A percentile compares a stretch with the other conserved stretches of the same genome.
Evolutionary conservation across 1,140 invertebrate species (phyloP).

Genomic region (Caenorhabditis elegans): WBcel235 BX284606.5:725501-726000

Average conservation of each 20-base stretch:
- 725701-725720: neutral
- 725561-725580: neutral
- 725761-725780: neutral
- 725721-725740: neutral
- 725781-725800: neutral
- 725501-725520: neutral
- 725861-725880: slow-evolving; percentile 22
- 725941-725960: slow-evolving; percentile 2
- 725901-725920: neutral
- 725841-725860: slow-evolving; percentile 6
- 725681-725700: neutral
- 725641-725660: neutral
- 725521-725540: neutral
- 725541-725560: slow-evolving; percentile 12
- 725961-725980: too few species aligned
- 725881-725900: slow-evolving; percentile 1
- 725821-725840: slow-evolving; percentile 2
- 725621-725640: neutral
- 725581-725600: slow-evolving; percentile 20
- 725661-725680: neutral
- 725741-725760: neutral
- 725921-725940: neutral
- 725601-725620: neutral
- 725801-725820: neutral
- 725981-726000: too few species aligned